Evolutionary conservation across 1,140 invertebrate genomes (phyloP), one percentile per base, ranked within the genome.

Genomic region (Drosophila mojavensis): DNA sequence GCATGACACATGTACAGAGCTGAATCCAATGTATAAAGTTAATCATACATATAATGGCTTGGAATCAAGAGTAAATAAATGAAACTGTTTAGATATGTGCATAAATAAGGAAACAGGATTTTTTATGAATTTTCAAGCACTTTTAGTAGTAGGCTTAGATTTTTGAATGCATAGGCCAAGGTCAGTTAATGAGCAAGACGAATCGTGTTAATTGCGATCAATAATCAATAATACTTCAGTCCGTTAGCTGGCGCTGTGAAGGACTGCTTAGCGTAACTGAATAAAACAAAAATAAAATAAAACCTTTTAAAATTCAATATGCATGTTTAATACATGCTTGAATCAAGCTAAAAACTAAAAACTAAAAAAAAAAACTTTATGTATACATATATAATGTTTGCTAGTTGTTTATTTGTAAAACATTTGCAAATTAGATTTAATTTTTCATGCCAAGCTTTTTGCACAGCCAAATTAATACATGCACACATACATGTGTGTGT

Each of bases 401-500:
- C 33, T 24, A 15, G 33, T 60, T 48, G 28, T 28, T 59, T 60
- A 56, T 81, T 80, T 72, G 71, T 11, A 51, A 81, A 79, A 83
- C 64, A 81, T 81, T 82, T 78, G 79, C 79, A 76, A 72, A 72
- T 79, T 82, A 60, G 64, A 83, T 75, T 60, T 60, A 20, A 1
- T 45, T 11, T 43, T 43, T 13, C 3, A 5, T 3, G 5, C 43
- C 36, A 11, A 39, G 36, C 36, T 63, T 39, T 33, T 26, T 53
- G 33, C 30, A 48, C 28, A 61, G 26, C 26, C 13, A 24, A 33
- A 61, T 20, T 20, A 15, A 48, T 20, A 33, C 7, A n/a, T 43
- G n/a, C 9, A 30, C 5, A 9, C 20, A 5, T 48, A 2, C 15
- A n/a, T 43, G 3, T 36, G n/a, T 36, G 28, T 17, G 30, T 55